Conservation (phyloP, 2,888 invertebrate species). For the Drosophila limbata region DNA sequence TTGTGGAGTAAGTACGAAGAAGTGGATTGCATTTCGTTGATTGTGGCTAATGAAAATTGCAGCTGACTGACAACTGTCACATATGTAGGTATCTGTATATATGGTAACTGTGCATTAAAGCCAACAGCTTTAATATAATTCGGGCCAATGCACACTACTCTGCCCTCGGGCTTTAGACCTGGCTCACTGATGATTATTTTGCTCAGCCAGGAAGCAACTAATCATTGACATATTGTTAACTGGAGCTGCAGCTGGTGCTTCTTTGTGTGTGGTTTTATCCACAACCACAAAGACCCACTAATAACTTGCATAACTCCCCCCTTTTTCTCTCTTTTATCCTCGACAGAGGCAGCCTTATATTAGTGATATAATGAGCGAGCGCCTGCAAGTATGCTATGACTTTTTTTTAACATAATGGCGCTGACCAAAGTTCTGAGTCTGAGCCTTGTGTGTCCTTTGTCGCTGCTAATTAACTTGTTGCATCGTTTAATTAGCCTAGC, state of each 20-base stretch:
- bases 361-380: conserved; percentile 68
- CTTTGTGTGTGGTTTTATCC: conserved; percentile 50
- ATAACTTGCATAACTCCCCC: conserved; percentile 53
- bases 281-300: conserved; percentile 57
- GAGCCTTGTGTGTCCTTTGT: conserved; percentile 40
- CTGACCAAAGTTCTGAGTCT: conserved; percentile 40
- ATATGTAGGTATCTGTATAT: conserved; percentile 25
- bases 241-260: conserved; percentile 33
- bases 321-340: not conserved
- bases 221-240: conserved; percentile 66
- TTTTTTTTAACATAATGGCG: conserved; percentile 55
- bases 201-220: conserved; percentile 38
- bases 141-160: conserved; percentile 44
- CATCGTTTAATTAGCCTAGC: conserved; percentile 72
- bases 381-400: conserved; percentile 61
- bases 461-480: conserved; percentile 77
- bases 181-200: conserved; percentile 52
- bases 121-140: conserved; percentile 26
- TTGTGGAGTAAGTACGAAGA: conserved; percentile 5
- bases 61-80: conserved; percentile 39
- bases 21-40: conserved; percentile 67
- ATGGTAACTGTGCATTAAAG: conserved; percentile 20
- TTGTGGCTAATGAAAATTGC: conserved; percentile 75
- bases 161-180: conserved; percentile 11
- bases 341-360: conserved; percentile 28